Evolutionary conservation across 1,140 invertebrate species (phyloP), one percentile per base, ranked within the genome.

Genomic region (Drosophila sturtevanti): DNA sequence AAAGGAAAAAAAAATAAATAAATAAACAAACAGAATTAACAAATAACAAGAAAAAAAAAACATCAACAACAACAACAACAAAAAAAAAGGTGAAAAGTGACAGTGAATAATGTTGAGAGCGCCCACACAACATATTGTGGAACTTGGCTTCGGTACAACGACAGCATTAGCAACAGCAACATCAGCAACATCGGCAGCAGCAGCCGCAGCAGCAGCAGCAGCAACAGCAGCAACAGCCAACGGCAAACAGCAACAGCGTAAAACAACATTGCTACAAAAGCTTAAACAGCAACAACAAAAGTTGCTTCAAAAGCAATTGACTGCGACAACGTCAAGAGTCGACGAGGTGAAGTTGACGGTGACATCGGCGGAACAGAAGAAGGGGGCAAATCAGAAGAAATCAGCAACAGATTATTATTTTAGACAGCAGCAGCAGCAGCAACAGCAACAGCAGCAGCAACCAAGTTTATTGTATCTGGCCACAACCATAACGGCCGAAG

Each of bases 21-120:
- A 31, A 41, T 27, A 52, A 65, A 70, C 16, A 34, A 58, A 52
- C 54, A 68, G 54, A 22, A 16, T 65, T 44, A 68, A 48, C 70
- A 68, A 44, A 56, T 48, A 63, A 77, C 72, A 62, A 27, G 56
- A 66, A 21, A 72, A 48, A 37, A 54, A 27, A 35, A 22, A 16
- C 14, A 1, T 24, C 1, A 70, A 34, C 31, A 71, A 44, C 22
- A 68, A 52, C 56, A 59, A 38, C 21, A 71, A 55, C 10, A 48
- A 38, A 75, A 55, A 31, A 58, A 73, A 56, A 52, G 63, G 78
- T 52, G 59, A 89, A 89, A 89, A 89, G 84, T 89, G 84, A 89
- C 64, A 74, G 84, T 89, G 84, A 89, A 89, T 89, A 74, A 89
- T 89, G 84, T 89, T 89, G 84, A 89, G 84, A 89, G 84, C 84